Evolutionary conservation across 2,888 invertebrate species (phyloP), one percentile per base, ranked within the genome.

Genomic region (Hyposoter didymator): DNA sequence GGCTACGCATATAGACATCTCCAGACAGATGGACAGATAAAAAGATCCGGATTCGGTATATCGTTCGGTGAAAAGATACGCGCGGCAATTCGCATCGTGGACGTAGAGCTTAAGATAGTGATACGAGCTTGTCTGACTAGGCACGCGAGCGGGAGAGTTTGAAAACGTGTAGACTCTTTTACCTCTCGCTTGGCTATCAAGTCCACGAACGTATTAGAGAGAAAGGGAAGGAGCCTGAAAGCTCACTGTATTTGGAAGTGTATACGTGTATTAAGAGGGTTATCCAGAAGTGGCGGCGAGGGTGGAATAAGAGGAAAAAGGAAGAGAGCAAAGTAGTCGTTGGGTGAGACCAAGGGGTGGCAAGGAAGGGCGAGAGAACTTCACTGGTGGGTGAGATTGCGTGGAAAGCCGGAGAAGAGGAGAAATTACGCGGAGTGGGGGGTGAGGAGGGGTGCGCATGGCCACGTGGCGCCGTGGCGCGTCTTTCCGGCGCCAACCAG

Each of bases 401-500:
- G 83, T 78, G 85, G 84, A 85, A 82, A 86, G 78, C 52, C 75
- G 62, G 28, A 73, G 84, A 73, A 64, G 72, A 35, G 73, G 75
- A 52, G 62, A 32, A 66, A 70, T 75, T 81, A 80, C 28, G 73
- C 12, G 78, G 76, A 78, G 86, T 80, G 86, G 62, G 73, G 79
- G 78, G 19, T 75, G 47, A 52, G 75, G 83, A 75, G 82, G 86
- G 87, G 87, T 88, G 90, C 89, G 89, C 90, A 91, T 93, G 92
- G 92, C 92, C 93, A 93, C 93, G 93, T 92, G 93, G 93, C 93
- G 93, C 93, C 93, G 91, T 91, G 94, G 92, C 94, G 94, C 94
- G 93, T 90, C 93, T 90, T 90, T 89, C 90, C 91, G 94, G 94
- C 94, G 94, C 94, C 94, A 91, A 89, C 89, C 88, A 89, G 90